These are phyloP conservation scores for Euplagia quadripunctaria DNA, from an alignment of 2,888 invertebrate genomes.

Conservation along the genomic window DNA sequence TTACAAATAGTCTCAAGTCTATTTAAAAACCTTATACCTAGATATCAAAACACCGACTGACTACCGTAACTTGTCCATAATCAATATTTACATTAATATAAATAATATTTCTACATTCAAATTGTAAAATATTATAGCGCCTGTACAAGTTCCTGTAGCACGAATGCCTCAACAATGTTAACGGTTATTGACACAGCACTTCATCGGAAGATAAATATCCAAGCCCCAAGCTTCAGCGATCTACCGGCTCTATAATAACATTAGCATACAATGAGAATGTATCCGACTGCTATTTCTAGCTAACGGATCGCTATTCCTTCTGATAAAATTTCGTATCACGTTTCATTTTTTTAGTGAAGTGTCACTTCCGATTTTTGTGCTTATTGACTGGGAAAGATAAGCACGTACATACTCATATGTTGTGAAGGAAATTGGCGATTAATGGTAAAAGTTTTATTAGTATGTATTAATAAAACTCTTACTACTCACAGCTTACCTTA, in stretches of 20 bases:
- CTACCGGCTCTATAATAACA: constrained; percentile 38
- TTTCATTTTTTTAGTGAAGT: constrained; percentile 13
- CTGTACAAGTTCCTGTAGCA: background rate
- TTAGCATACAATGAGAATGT: constrained; percentile 61
- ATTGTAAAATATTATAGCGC: constrained; percentile 13
- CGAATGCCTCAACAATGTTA: constrained; percentile 21
- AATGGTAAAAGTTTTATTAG: no score
- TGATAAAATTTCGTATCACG: constrained; percentile 38
- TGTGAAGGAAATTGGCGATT: background rate
- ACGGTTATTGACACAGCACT: constrained; percentile 39
- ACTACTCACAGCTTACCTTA: no score
- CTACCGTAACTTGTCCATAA: no score
- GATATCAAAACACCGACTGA: no score
- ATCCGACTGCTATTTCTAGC: constrained; percentile 37
- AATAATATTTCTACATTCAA: background rate
- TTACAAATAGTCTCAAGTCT: no score
- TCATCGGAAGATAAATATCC: constrained; percentile 35
- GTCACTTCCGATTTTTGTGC: constrained; percentile 18
- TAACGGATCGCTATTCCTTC: constrained; percentile 39
- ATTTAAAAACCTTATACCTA: no score
- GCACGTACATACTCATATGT: background rate
- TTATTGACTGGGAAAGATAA: background rate
- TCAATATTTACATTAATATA: no score
- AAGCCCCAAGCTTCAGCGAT: constrained; percentile 14
- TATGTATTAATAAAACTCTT: no score